Percentiles rank a stretch among this genome's conserved stretches.
Conservation (phyloP, 2,888 invertebrate species). For the Thera obeliscata region DNA sequence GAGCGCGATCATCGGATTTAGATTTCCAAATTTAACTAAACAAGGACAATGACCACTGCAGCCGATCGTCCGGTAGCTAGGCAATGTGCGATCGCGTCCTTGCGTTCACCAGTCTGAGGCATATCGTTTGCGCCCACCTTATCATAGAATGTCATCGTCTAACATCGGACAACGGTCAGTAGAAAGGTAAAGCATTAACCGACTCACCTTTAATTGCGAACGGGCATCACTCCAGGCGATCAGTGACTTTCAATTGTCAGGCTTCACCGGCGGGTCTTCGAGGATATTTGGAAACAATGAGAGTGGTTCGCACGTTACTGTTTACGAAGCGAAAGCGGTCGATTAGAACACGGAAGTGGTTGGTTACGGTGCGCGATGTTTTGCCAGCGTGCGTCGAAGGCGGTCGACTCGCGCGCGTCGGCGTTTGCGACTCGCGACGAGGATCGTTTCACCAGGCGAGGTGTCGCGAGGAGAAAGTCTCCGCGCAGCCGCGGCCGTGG, state of each 20-base stretch:
- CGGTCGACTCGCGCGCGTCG: constrained; percentile 76
- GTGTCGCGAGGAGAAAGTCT: constrained; percentile 84
- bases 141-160: constrained; percentile 77
- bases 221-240: constrained; percentile 62
- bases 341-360: constrained; percentile 69
- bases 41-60: constrained; percentile 44
- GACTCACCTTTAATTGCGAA: constrained; percentile 74
- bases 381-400: constrained; percentile 57
- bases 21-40: constrained; percentile 42
- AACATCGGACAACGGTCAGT: constrained; percentile 59
- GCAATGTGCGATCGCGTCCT: constrained; percentile 64
- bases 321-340: constrained; percentile 77
- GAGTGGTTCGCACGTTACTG: constrained; percentile 64
- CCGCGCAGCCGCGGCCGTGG: constrained; percentile 74
- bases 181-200: constrained; percentile 60
- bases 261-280: constrained; percentile 47
- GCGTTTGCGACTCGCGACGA: constrained; percentile 69
- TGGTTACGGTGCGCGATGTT: constrained; percentile 40
- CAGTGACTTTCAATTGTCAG: constrained; percentile 48
- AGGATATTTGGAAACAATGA: constrained; percentile 60
- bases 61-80: constrained; percentile 52
- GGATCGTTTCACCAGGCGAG: constrained; percentile 71
- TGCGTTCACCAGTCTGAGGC: constrained; percentile 71
- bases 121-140: constrained; percentile 61
- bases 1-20: constrained; percentile 43